Conservation (phyloP, 2,113 vertebrate species). For the Corythaixoides concolor region DNA sequence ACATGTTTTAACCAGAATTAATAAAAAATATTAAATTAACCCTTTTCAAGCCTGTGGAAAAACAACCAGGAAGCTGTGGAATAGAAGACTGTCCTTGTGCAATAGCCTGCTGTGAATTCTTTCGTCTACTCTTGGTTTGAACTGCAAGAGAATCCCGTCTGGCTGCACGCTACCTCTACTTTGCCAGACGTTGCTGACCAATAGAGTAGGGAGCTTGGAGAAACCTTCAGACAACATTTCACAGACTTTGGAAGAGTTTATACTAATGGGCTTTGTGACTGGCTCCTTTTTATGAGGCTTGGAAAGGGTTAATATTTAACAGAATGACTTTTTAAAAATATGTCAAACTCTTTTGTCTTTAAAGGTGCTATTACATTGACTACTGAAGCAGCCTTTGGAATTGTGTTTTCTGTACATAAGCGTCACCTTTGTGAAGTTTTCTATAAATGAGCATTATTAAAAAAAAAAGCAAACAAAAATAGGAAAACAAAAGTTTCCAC, state of each 20-base stretch:
- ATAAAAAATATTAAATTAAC: background rate
- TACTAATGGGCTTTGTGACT: background rate
- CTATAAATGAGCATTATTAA: constrained; percentile 72
- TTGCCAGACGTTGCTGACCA: constrained; percentile 37
- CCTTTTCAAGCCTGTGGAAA: constrained; percentile 22
- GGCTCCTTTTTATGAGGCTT: constrained; percentile 15
- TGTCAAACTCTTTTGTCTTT: constrained; percentile 66
- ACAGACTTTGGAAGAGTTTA: constrained; percentile 44
- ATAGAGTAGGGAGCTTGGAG: background rate
- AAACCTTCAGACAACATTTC: background rate
- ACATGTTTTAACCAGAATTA: constrained; percentile 59
- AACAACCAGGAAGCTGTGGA: constrained; percentile 32
- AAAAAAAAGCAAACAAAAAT: constrained; percentile 51
- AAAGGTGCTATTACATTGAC: constrained; percentile 87
- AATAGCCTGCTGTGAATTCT: constrained; percentile 64
- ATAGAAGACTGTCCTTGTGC: constrained; percentile 45
- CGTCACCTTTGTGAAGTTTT: constrained; percentile 75
- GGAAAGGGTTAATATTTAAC: constrained; percentile 27
- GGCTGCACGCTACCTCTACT: constrained; percentile 68
- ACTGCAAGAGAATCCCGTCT: background rate
- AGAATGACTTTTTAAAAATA: constrained; percentile 54
- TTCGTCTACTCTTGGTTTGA: constrained; percentile 47
- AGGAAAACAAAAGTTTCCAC: constrained; percentile 29
- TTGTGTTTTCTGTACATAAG: constrained; percentile 71
- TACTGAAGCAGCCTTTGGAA: constrained; percentile 73